Evolutionary conservation across 2,888 invertebrate genomes (phyloP).

Genomic region (Trilocha varians): DNA sequence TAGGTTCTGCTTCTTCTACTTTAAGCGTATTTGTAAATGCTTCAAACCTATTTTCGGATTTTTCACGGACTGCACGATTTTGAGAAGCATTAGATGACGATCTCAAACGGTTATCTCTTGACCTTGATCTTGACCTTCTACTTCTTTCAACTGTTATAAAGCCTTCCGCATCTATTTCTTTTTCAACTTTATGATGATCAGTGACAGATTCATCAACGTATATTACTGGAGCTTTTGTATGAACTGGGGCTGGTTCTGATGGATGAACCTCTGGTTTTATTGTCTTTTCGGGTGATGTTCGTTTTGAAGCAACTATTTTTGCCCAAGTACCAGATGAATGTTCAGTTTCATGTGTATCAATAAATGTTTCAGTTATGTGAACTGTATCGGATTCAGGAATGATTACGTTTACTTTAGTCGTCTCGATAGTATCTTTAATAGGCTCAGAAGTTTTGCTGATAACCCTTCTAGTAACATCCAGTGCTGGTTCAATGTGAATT

Average conservation of each 20-base stretch:
- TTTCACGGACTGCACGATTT: conserved; percentile 31
- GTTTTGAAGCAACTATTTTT: conserved; percentile 50
- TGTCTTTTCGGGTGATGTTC: conserved; percentile 41
- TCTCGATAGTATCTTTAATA: conserved; percentile 12
- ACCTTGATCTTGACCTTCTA: conserved; percentile 68
- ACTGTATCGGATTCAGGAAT: background rate
- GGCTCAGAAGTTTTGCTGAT: conserved; percentile 18
- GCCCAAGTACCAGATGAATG: conserved; percentile 48
- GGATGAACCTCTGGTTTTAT: conserved; percentile 22
- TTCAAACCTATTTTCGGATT: conserved; percentile 50
- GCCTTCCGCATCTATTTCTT: conserved; percentile 53
- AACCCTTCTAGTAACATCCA: background rate
- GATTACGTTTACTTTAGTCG: conserved; percentile 13
- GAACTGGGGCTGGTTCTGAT: conserved; percentile 11
- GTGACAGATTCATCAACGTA: conserved; percentile 46
- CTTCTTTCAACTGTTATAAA: conserved; percentile 64
- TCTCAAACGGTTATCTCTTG: conserved; percentile 52
- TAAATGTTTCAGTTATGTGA: conserved; percentile 6
- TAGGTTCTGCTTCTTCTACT: conserved; percentile 26
- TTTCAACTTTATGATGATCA: conserved; percentile 31
- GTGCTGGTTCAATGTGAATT: conserved; percentile 13
- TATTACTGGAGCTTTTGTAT: conserved; percentile 41
- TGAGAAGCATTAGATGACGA: conserved; percentile 30
- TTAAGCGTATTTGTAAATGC: conserved; percentile 37
- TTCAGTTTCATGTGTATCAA: conserved; percentile 14